phyloP scores from a whole-genome alignment of 2,888 invertebrate species.

The Drosophila emarginata region DNA sequence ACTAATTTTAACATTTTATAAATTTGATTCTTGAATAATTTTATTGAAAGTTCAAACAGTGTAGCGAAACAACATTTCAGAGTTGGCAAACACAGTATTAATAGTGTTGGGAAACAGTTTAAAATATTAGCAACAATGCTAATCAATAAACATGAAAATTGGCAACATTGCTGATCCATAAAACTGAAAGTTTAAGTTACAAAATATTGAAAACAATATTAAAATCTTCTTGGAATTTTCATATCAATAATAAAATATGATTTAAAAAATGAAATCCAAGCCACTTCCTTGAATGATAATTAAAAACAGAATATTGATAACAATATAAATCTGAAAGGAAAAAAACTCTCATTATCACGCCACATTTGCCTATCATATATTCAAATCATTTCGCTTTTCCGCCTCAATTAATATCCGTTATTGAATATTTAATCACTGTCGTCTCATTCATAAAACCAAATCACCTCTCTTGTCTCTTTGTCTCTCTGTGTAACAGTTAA shows the following conservation, averaged over 20 bases:
- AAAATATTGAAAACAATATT: neutral
- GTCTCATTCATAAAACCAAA: constrained; percentile 58
- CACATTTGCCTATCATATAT: constrained; percentile 1
- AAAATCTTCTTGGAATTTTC: neutral
- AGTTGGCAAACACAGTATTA: no score
- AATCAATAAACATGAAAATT: neutral
- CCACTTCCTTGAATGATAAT: constrained; percentile 4
- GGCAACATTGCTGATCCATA: neutral
- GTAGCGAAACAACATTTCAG: no score
- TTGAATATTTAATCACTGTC: constrained; percentile 12
- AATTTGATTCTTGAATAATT: no score
- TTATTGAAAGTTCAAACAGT: no score
- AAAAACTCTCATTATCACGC: neutral
- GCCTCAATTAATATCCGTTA: constrained; percentile 11
- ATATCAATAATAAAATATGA: neutral
- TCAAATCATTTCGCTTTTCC: neutral
- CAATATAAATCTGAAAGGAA: neutral
- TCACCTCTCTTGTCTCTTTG: constrained; percentile 2
- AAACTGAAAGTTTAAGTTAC: neutral
- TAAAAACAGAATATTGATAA: neutral
- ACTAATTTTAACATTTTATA: no score
- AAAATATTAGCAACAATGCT: neutral
- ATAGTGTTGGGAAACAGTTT: constrained; percentile 11
- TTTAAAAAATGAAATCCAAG: neutral
- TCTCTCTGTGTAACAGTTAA: constrained; percentile 23